Percentiles rank a stretch among this genome's conserved stretches.
phyloP scores from a whole-genome alignment of 2,797 vertebrate genomes.

The Microctenopoma steveboyesi region DNA sequence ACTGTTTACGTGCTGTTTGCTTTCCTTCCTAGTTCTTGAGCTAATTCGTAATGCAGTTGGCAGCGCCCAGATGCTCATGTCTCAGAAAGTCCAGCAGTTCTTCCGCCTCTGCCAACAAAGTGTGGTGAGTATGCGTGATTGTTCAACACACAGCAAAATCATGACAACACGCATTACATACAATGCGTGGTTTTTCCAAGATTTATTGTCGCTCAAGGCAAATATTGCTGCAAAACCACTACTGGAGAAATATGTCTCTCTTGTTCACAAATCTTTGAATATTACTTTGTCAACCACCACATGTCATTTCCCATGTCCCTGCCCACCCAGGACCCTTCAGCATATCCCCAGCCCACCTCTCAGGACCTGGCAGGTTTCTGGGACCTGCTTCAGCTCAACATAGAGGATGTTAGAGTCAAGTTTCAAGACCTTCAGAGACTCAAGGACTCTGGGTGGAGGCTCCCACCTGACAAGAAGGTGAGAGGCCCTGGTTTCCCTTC shows the following conservation, averaged over 20 bases:
- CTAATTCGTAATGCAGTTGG: conserved; percentile 96
- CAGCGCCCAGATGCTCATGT: conserved; percentile 98
- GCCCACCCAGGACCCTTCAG: conserved; percentile 82
- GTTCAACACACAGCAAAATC: conserved; percentile 9
- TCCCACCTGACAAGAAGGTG: conserved; percentile 94
- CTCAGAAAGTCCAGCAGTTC: conserved; percentile 99
- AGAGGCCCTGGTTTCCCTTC: conserved; percentile 71
- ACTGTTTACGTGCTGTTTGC: conserved; percentile 10
- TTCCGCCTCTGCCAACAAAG: conserved; percentile 98
- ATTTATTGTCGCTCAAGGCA: conserved; percentile 16
- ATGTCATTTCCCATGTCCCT: conserved; percentile 2
- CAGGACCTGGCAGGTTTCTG: conserved; percentile 98
- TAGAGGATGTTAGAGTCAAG: conserved; percentile 96
- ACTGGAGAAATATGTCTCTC: background rate
- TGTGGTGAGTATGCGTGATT: conserved; percentile 87
- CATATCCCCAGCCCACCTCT: conserved; percentile 95
- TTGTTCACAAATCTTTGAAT: background rate
- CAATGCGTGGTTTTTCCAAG: conserved; percentile 9
- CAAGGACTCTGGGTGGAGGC: conserved; percentile 97
- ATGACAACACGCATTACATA: conserved; percentile 35
- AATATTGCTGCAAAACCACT: conserved; percentile 19
- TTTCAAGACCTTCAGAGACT: conserved; percentile 97
- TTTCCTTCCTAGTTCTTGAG: conserved; percentile 87
- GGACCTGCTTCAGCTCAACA: conserved; percentile 98
- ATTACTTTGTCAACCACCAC: background rate